These are phyloP conservation scores for Phoenicopterus ruber DNA, from an alignment of 2,113 vertebrate genomes.

Conservation along the genomic window DNA sequence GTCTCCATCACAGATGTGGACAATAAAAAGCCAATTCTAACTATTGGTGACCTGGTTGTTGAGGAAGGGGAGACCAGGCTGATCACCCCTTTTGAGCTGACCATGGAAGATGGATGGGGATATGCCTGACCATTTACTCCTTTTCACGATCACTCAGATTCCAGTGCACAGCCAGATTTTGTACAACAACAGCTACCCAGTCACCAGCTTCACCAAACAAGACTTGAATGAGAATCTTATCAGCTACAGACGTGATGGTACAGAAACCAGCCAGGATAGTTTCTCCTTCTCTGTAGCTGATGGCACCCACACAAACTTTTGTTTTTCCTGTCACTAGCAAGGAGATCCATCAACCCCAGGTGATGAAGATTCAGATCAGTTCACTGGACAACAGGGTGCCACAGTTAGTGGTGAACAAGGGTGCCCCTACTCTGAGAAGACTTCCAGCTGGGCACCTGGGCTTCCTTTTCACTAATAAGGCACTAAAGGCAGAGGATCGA, in stretches of 20 bases:
- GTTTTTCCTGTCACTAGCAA: slow-evolving; percentile 56
- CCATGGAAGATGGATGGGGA: slow-evolving; percentile 53
- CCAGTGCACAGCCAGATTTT: slow-evolving; percentile 65
- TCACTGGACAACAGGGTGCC: slow-evolving; percentile 43
- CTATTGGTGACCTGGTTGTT: slow-evolving; percentile 37
- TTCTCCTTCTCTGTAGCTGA: slow-evolving; percentile 72
- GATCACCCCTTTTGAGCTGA: slow-evolving; percentile 70
- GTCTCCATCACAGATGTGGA: slow-evolving; percentile 64
- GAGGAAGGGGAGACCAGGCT: slow-evolving; percentile 55
- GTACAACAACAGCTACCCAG: slow-evolving; percentile 48
- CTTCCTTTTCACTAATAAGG: slow-evolving; percentile 66
- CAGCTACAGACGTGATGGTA: slow-evolving; percentile 64
- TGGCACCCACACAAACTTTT: slow-evolving; percentile 59
- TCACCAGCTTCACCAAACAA: slow-evolving; percentile 66
- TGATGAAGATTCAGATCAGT: slow-evolving; percentile 61
- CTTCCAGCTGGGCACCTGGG: slow-evolving; percentile 53
- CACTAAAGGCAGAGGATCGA: slow-evolving; percentile 55
- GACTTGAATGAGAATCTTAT: slow-evolving; percentile 70
- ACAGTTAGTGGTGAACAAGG: slow-evolving; percentile 60
- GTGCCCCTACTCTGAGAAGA: slow-evolving; percentile 25
- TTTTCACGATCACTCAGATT: slow-evolving; percentile 57
- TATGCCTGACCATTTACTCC: slow-evolving; percentile 54
- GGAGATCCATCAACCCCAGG: slow-evolving; percentile 59
- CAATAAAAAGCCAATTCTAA: slow-evolving; percentile 68
- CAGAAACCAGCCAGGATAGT: slow-evolving; percentile 56